These are phyloP conservation scores for Pseudoatta argentina DNA, from an alignment of 1,140 invertebrate genomes.

Conservation along the genomic window DNA sequence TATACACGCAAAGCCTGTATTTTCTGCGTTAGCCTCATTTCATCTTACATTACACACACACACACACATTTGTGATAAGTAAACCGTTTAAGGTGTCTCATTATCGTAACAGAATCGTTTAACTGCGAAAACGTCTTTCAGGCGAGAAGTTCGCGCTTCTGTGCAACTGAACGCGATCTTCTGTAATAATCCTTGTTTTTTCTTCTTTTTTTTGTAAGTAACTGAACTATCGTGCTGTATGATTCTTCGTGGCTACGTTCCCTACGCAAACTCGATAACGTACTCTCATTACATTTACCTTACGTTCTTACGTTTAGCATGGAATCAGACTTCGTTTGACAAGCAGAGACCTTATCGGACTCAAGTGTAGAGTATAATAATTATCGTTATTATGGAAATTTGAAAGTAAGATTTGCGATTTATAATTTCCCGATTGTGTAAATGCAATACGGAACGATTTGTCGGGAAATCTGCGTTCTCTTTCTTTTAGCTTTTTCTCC, in stretches of 20 bases:
- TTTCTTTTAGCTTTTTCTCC: neutral
- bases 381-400: neutral
- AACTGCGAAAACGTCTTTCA: conserved; percentile 31
- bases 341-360: neutral
- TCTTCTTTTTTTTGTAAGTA: neutral
- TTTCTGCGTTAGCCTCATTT: conserved; percentile 15
- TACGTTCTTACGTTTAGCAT: neutral
- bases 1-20: conserved; percentile 16
- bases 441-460: neutral
- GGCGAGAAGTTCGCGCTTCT: conserved; percentile 15
- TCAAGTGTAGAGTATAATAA: neutral
- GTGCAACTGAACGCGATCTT: neutral
- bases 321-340: neutral
- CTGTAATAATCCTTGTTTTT: neutral
- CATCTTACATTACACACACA: neutral
- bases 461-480: neutral
- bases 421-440: neutral
- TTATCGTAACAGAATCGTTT: conserved; percentile 36
- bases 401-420: neutral
- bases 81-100: conserved; percentile 21
- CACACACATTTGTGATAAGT: conserved; percentile 12
- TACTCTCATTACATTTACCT: neutral
- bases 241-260: conserved; percentile 17
- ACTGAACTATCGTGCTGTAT: conserved; percentile 25
- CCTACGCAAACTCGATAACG: neutral